Conservation (phyloP, 2,888 invertebrate species). For the Yponomeuta plumbellus region DNA sequence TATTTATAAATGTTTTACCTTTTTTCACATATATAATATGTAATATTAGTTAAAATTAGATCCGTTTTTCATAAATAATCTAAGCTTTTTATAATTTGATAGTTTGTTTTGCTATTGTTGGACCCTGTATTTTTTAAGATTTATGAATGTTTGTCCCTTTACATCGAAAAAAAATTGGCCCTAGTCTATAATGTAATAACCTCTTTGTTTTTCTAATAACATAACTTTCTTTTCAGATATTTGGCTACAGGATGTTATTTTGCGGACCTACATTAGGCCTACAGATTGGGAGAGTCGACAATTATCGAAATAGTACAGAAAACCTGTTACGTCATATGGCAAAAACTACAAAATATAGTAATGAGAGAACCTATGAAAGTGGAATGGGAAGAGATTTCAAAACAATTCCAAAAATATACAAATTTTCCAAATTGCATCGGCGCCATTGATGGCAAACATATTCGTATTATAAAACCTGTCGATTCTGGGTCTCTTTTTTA, state of each 20-base stretch:
- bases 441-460: slow-evolving; percentile 31
- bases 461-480: slow-evolving; percentile 24
- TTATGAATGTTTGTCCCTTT: no score
- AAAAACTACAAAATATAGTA: slow-evolving; percentile 24
- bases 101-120: no score
- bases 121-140: no score
- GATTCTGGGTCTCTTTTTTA: slow-evolving; percentile 22
- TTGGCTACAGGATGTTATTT: slow-evolving; percentile 24
- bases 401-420: slow-evolving; percentile 20
- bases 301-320: slow-evolving; percentile 21
- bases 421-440: slow-evolving; percentile 25
- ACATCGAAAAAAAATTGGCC: no score
- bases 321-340: slow-evolving; percentile 24
- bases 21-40: no score
- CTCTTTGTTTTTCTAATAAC: neutral
- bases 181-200: no score
- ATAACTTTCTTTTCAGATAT: slow-evolving; percentile 10
- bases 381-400: slow-evolving; percentile 17
- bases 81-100: no score
- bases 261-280: slow-evolving; percentile 24
- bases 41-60: no score
- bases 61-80: no score
- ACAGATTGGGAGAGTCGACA: slow-evolving; percentile 22
- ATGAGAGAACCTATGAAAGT: slow-evolving; percentile 23
- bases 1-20: no score